These are phyloP conservation scores for Cryptotermes secundus DNA, from an alignment of 1,140 invertebrate species.

Conservation along the genomic window DNA sequence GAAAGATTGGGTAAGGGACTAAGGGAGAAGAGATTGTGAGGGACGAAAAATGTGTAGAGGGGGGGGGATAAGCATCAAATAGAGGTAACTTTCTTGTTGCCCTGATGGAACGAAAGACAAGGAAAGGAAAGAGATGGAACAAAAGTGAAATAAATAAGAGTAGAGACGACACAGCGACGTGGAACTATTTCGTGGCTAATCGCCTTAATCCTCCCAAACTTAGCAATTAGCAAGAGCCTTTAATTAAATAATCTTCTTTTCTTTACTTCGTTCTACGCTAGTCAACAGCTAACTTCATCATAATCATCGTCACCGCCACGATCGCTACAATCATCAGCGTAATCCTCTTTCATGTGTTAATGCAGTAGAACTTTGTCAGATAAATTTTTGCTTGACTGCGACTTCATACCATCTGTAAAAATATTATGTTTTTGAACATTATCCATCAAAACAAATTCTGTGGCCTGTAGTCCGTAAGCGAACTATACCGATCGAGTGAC, in stretches of 20 bases:
- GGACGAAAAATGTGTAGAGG: not conserved
- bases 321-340: not conserved
- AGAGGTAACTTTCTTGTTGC: not conserved
- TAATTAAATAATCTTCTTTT: conserved; percentile 6
- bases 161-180: not conserved
- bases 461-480: not conserved
- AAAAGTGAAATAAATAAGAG: not conserved
- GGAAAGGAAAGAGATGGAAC: not conserved
- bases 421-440: not conserved
- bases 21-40: not conserved
- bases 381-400: no score
- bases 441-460: not conserved
- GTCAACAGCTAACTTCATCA: not conserved
- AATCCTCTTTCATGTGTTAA: not conserved
- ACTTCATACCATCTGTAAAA: not conserved
- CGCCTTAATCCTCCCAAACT: not conserved
- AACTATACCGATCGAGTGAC: no score
- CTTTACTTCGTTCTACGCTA: not conserved
- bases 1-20: not conserved
- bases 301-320: not conserved
- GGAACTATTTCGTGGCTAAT: not conserved
- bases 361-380: not conserved
- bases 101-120: not conserved
- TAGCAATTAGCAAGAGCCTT: conserved; percentile 6
- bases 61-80: not conserved